phyloP scores from a whole-genome alignment of 2,888 invertebrate species.

The Parnassius smintheus region DNA sequence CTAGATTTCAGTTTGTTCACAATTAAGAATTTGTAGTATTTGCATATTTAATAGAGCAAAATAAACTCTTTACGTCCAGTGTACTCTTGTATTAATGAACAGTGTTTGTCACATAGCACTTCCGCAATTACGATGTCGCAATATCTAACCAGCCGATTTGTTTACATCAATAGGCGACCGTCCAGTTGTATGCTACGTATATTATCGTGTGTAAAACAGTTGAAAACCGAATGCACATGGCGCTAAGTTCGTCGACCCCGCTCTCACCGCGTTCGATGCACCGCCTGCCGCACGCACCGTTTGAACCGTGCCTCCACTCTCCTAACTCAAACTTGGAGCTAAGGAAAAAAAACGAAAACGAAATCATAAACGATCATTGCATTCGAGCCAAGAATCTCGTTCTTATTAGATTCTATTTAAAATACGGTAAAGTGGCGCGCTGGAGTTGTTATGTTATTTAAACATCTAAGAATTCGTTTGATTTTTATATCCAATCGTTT shows the following conservation, averaged over 20 bases:
- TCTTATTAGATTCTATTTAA: slow-evolving; percentile 26
- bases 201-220: slow-evolving; percentile 53
- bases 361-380: slow-evolving; percentile 31
- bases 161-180: slow-evolving; percentile 33
- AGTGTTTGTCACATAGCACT: slow-evolving; percentile 25
- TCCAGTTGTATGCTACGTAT: slow-evolving; percentile 37
- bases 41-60: not conserved
- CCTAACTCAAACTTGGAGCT: slow-evolving; percentile 32
- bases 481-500: not conserved
- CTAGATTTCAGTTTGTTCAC: too few species aligned
- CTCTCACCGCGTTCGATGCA: slow-evolving; percentile 80
- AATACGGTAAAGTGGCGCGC: slow-evolving; percentile 15
- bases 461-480: slow-evolving; percentile 10
- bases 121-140: slow-evolving; percentile 26
- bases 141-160: slow-evolving; percentile 25
- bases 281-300: slow-evolving; percentile 49
- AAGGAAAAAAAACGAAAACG: slow-evolving; percentile 36
- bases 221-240: slow-evolving; percentile 70
- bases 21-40: too few species aligned
- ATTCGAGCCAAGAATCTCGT: slow-evolving; percentile 27
- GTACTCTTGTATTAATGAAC: slow-evolving; percentile 11
- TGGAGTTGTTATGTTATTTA: slow-evolving; percentile 15
- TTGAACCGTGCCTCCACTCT: slow-evolving; percentile 37
- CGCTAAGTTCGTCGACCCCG: slow-evolving; percentile 68
- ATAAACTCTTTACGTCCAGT: slow-evolving; percentile 20